phyloP scores from a whole-genome alignment of 2,797 vertebrate species.

The Hipposideros larvatus region DNA sequence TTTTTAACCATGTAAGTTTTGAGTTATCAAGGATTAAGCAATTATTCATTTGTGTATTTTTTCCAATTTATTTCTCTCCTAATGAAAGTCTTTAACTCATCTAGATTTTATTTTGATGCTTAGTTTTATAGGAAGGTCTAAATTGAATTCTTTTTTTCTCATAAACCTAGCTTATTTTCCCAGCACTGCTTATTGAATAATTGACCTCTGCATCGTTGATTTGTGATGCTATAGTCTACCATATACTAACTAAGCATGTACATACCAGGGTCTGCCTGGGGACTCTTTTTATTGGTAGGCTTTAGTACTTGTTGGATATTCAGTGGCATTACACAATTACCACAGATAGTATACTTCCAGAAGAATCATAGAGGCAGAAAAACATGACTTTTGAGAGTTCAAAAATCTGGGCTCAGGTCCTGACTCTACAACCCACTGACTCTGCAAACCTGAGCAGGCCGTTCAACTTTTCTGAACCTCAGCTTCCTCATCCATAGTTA shows the following conservation, averaged over 20 bases:
- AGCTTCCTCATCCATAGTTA: background rate
- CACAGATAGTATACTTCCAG: background rate
- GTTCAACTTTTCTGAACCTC: background rate
- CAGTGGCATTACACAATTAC: background rate
- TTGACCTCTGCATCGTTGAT: background rate
- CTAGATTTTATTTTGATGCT: conserved; percentile 69
- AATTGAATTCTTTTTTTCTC: conserved; percentile 66
- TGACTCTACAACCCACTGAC: background rate
- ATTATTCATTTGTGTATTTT: conserved; percentile 71
- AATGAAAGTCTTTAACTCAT: conserved; percentile 69
- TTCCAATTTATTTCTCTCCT: conserved; percentile 63
- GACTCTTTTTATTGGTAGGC: background rate
- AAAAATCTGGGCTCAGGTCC: background rate
- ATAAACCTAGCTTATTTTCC: conserved; percentile 56
- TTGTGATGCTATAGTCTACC: background rate
- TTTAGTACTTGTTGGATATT: background rate
- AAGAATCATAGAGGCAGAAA: background rate
- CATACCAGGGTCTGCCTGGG: background rate
- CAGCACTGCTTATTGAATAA: conserved; percentile 53
- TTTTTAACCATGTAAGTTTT: conserved; percentile 36
- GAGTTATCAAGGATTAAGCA: background rate
- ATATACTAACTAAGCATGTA: background rate
- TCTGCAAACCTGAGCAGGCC: background rate
- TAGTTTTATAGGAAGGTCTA: conserved; percentile 44
- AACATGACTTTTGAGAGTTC: background rate